Conservation (phyloP, 2,113 vertebrate genomes). For the Bagarius yarrelli region DNA sequence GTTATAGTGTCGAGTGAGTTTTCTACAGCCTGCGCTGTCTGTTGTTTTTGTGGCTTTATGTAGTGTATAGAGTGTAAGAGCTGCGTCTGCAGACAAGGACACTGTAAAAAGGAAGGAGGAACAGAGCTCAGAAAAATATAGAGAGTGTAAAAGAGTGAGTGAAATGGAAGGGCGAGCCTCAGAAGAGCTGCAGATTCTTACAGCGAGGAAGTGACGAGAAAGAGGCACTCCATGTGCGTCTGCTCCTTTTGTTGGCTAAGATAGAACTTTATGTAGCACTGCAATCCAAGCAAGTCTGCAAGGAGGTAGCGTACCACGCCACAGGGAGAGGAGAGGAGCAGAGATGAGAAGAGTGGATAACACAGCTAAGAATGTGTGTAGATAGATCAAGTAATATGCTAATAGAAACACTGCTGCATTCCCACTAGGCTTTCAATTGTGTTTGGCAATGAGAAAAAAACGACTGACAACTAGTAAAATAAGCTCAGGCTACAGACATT, state of each 20-base stretch:
- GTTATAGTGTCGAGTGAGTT: constrained; percentile 17
- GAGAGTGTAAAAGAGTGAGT: constrained; percentile 52
- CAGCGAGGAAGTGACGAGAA: constrained; percentile 49
- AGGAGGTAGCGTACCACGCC: not conserved
- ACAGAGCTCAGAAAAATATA: constrained; percentile 7
- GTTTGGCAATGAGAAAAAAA: not conserved
- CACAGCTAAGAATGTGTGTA: constrained; percentile 2
- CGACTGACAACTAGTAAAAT: constrained; percentile 6
- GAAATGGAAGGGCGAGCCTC: constrained; percentile 48
- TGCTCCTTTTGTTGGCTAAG: constrained; percentile 50
- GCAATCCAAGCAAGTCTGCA: constrained; percentile 48
- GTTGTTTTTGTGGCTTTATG: constrained; percentile 17
- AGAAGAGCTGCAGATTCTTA: constrained; percentile 54
- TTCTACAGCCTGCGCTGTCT: not conserved
- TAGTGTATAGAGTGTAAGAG: constrained; percentile 17
- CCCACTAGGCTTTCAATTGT: constrained; percentile 1
- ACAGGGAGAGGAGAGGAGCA: constrained; percentile 3
- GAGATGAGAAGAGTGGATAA: constrained; percentile 26
- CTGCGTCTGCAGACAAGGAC: constrained; percentile 28
- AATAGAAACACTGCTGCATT: constrained; percentile 29
- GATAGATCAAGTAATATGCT: constrained; percentile 31
- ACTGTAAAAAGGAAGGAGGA: not conserved
- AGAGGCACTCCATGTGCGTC: constrained; percentile 10
- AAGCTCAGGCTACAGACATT: not conserved
- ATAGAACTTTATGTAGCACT: constrained; percentile 26